phyloP scores from a whole-genome alignment of 2,797 vertebrate genomes.

The Gobionotothen gibberifrons region DNA sequence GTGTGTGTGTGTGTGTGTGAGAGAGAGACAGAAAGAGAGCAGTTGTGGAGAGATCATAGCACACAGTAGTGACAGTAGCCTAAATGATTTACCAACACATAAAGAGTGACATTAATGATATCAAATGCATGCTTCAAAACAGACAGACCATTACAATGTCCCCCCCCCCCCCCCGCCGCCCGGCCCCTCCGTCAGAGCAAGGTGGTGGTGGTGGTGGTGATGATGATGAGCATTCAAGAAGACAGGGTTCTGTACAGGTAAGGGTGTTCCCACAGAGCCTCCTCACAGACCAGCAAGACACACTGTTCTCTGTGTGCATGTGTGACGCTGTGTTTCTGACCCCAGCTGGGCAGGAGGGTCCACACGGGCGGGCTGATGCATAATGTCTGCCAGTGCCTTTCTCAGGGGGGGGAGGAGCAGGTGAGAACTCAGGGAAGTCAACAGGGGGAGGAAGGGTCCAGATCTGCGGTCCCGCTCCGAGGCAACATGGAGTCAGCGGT shows the following conservation, averaged over 20 bases:
- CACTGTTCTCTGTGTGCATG: conserved; percentile 63
- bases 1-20: neutral
- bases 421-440: conserved; percentile 24
- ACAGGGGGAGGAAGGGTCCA: conserved; percentile 12
- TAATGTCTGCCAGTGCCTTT: conserved; percentile 79
- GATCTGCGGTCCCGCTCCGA: conserved; percentile 73
- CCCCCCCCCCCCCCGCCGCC: conserved; percentile 45
- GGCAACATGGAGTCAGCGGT: conserved; percentile 72
- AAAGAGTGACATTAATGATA: conserved; percentile 84
- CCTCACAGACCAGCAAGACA: conserved; percentile 67
- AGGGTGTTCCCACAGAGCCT: conserved; percentile 80
- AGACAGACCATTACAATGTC: conserved; percentile 80
- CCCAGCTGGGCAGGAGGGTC: conserved; percentile 57
- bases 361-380: conserved; percentile 83
- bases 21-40: conserved; percentile 40
- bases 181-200: conserved; percentile 11
- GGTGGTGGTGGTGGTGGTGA: conserved; percentile 65
- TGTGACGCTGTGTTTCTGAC: conserved; percentile 32
- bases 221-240: conserved; percentile 82
- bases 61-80: conserved; percentile 79
- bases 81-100: conserved; percentile 82
- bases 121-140: conserved; percentile 85
- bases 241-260: conserved; percentile 87
- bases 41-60: conserved; percentile 70
- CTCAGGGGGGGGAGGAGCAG: conserved; percentile 55